These are phyloP conservation scores for Cepphus grylle DNA, from an alignment of 2,113 vertebrate species.

Conservation along the genomic window DNA sequence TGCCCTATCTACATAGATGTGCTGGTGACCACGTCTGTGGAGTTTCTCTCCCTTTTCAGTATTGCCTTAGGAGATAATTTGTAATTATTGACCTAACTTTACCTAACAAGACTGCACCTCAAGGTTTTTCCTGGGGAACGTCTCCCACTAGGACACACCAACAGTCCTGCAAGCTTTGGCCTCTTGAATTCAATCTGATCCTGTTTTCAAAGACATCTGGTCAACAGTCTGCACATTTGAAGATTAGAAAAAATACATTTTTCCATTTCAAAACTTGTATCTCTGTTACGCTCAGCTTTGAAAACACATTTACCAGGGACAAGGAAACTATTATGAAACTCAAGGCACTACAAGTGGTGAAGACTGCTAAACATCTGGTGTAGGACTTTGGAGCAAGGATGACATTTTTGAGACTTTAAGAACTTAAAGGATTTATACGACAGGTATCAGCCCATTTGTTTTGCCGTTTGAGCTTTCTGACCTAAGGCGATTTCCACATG, in stretches of 20 bases:
- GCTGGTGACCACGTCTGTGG: not conserved
- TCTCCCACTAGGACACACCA: not conserved
- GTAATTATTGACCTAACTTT: not conserved
- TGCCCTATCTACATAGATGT: not conserved
- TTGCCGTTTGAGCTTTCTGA: not conserved
- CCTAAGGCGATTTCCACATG: not conserved
- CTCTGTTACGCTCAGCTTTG: not conserved
- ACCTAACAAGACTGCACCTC: not conserved
- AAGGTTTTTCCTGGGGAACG: not conserved
- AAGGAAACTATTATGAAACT: not conserved
- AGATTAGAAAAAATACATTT: not conserved
- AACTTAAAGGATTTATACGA: not conserved
- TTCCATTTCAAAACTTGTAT: not conserved
- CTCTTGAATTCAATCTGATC: not conserved
- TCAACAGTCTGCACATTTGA: not conserved
- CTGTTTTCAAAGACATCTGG: not conserved
- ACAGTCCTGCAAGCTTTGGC: not conserved
- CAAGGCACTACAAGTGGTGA: not conserved
- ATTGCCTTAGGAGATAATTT: fast-evolving
- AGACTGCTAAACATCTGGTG: not conserved
- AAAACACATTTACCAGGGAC: not conserved
- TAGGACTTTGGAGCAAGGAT: not conserved
- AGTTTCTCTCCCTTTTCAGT: not conserved
- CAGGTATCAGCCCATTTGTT: not conserved
- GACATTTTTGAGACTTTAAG: not conserved